Base-by-base conservation (phyloP, 2,113 vertebrate genomes). In the Petroica traversi region DNA sequence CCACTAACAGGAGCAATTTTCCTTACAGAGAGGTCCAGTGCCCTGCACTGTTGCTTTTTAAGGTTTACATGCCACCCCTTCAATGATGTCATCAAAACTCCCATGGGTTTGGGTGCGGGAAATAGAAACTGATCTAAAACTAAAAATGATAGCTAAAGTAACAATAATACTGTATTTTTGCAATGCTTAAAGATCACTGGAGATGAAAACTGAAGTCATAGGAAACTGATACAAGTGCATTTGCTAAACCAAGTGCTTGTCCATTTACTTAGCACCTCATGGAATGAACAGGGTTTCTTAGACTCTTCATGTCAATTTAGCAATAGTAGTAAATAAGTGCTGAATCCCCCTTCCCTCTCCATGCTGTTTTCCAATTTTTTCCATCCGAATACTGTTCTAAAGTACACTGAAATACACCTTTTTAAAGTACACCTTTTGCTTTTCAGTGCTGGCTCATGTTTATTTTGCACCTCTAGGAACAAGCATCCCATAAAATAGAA, bases 341-440 rank as follows among this genome's bases (percentile, higher is more conserved):
- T 67, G 13, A 6, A 36, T n/a, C n/a, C n/a, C n/a, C 18, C 11
- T 45, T 29, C 0, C 43, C 1, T 3, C 26, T 5, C 23, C 13
- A 12, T 14, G 22, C 68, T 61, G 4, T 75, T 73, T 69, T 36
- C n/a, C 11, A 14, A 3, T 14, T 64, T 83, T 59, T 88, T 22
- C 40, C 33, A 85, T 63, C 57, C 29, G 23, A 76, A 51, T 29
- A 25, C 49, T 46, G 20, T n/a, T 63, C 25, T 54, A n/a, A 77
- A 19, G n/a, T 55, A 54, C 57, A 66, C n/a, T 51, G 59, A 58
- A 64, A 17, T 22, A 7, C 34, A 28, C 20, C 9, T n/a, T 79
- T 46, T 82, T n/a, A n/a, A n/a, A n/a, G 31, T 22, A 7, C 34
- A 28, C 20, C 9, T n/a, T 79, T 46, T 82, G 15, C 25, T 90